Evolutionary conservation across 2,797 vertebrate species (phyloP).

Genomic region (Lutjanus argentimaculatus): DNA sequence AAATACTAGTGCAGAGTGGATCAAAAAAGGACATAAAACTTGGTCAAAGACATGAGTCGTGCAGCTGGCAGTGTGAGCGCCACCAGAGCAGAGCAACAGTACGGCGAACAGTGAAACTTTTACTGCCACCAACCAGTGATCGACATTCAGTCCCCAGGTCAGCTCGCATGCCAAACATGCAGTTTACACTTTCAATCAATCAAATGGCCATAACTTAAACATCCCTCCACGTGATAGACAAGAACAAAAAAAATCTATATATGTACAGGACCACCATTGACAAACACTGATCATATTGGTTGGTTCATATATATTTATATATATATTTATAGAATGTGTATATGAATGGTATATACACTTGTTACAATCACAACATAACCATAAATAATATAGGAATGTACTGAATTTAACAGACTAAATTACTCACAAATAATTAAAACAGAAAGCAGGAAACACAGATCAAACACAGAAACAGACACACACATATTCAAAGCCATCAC

Average conservation of each 20-base stretch:
- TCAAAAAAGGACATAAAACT: conserved; percentile 50
- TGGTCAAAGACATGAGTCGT: conserved; percentile 62
- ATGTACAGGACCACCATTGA: conserved; percentile 81
- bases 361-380: conserved; percentile 83
- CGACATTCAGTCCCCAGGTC: conserved; percentile 73
- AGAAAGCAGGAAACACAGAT: conserved; percentile 56
- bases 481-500: conserved; percentile 25
- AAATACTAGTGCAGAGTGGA: conserved; percentile 78
- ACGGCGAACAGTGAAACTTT: conserved; percentile 56
- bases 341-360: conserved; percentile 85
- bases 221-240: conserved; percentile 59
- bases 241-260: conserved; percentile 54
- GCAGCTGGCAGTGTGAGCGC: conserved; percentile 64
- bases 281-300: conserved; percentile 79
- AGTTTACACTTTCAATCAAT: conserved; percentile 69
- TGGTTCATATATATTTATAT: conserved; percentile 77
- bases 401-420: conserved; percentile 78
- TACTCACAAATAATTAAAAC: conserved; percentile 74
- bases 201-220: conserved; percentile 75
- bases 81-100: conserved; percentile 70
- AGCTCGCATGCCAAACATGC: conserved; percentile 60
- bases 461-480: conserved; percentile 38
- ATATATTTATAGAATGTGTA: conserved; percentile 80
- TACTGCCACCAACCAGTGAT: conserved; percentile 81
- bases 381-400: conserved; percentile 90